phyloP scores from a whole-genome alignment of 2,888 invertebrate genomes.

The Dynastes hyllus region DNA sequence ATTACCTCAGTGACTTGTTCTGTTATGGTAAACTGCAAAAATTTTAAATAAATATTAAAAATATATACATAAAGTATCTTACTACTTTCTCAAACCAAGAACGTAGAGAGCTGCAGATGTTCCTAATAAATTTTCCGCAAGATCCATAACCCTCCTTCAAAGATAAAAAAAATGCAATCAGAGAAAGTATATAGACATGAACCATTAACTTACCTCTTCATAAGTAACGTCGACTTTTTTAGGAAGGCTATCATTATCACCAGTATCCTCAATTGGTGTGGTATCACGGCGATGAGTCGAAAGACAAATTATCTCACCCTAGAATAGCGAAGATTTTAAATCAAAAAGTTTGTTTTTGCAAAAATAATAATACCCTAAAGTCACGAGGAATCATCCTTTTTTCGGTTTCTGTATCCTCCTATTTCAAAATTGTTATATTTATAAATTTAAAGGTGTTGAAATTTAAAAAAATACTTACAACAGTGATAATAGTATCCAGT shows the following conservation, averaged over 20 bases:
- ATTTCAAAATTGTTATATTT: background rate
- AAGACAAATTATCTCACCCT: background rate
- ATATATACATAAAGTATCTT: conserved; percentile 3
- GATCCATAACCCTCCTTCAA: background rate
- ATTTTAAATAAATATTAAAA: background rate
- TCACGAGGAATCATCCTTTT: conserved; percentile 18
- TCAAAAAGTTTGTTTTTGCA: background rate
- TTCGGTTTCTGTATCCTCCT: conserved; percentile 5
- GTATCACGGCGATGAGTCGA: background rate
- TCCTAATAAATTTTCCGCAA: background rate
- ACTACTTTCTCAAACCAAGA: background rate
- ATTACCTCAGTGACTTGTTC: background rate
- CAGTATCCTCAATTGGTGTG: background rate
- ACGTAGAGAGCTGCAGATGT: background rate
- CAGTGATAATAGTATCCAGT: background rate
- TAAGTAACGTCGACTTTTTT: background rate
- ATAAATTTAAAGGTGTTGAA: background rate
- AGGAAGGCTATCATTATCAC: background rate
- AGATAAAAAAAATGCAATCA: background rate
- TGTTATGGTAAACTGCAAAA: background rate
- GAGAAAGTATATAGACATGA: background rate
- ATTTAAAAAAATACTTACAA: background rate
- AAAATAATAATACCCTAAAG: background rate
- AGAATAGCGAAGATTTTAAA: background rate
- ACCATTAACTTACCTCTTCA: background rate